phyloP scores from a whole-genome alignment of 2,888 invertebrate genomes.

The Scaptodrosophila latifasciaeformis region DNA sequence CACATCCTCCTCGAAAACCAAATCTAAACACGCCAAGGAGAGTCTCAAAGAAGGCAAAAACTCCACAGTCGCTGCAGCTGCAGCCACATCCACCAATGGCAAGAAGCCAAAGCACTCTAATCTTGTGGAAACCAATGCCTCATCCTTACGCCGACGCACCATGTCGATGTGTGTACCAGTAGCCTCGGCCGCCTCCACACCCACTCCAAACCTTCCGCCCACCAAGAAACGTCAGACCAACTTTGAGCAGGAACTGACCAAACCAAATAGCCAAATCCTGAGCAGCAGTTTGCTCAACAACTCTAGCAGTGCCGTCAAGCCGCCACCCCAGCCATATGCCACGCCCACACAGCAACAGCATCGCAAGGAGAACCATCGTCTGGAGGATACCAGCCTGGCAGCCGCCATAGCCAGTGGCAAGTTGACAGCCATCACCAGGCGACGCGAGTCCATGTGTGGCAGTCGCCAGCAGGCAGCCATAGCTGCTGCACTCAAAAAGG shows the following conservation, averaged over 20 bases:
- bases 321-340: background rate
- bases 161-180: constrained; percentile 52
- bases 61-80: background rate
- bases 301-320: constrained; percentile 27
- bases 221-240: constrained; percentile 75
- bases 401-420: constrained; percentile 52
- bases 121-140: constrained; percentile 22
- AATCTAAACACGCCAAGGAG: constrained; percentile 24
- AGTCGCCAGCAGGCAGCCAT: constrained; percentile 50
- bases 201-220: constrained; percentile 15
- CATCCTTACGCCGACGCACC: constrained; percentile 50
- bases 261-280: constrained; percentile 55
- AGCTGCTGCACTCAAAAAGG: constrained; percentile 49
- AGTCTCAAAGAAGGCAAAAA: background rate
- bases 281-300: constrained; percentile 56
- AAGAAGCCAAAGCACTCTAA: constrained; percentile 44
- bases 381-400: constrained; percentile 42
- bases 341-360: constrained; percentile 36
- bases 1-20: constrained; percentile 12
- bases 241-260: constrained; percentile 73
- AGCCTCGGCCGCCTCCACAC: constrained; percentile 16
- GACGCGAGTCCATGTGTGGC: constrained; percentile 60
- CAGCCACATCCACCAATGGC: constrained; percentile 32
- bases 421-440: constrained; percentile 46
- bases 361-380: constrained; percentile 50